phyloP scores from a whole-genome alignment of 2,888 invertebrate species.

The Platycheirus albimanus region DNA sequence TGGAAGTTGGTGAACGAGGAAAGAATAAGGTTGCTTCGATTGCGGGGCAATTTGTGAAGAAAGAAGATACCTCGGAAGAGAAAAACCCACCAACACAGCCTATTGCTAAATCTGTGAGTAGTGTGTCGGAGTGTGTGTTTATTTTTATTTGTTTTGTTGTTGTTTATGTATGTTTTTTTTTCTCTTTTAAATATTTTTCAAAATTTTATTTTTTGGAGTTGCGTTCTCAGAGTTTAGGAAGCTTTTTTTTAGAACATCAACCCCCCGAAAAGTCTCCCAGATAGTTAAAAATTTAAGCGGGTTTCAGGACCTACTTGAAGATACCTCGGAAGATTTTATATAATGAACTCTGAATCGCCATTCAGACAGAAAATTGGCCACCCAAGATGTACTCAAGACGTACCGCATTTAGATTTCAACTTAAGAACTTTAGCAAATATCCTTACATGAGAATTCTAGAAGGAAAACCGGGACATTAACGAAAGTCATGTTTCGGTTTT shows the following conservation, averaged over 20 bases:
- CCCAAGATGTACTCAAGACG: no score
- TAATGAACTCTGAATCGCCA: no score
- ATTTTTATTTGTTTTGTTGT: constrained; percentile 20
- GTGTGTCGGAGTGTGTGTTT: constrained; percentile 68
- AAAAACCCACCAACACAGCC: constrained; percentile 79
- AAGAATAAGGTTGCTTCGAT: constrained; percentile 92
- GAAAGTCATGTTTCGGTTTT: no score
- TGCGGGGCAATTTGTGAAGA: constrained; percentile 88
- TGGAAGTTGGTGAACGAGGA: constrained; percentile 86
- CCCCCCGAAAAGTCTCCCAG: no score
- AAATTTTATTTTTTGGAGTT: constrained; percentile 22
- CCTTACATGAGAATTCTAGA: no score
- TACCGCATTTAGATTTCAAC: no score
- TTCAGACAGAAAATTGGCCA: no score
- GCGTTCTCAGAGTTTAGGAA: neutral
- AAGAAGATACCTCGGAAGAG: constrained; percentile 82
- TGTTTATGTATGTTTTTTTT: constrained; percentile 1
- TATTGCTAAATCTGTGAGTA: constrained; percentile 83
- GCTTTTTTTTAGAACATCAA: neutral
- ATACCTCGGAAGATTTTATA: no score
- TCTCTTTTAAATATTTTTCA: constrained; percentile 36
- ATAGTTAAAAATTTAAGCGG: no score
- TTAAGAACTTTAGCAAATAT: no score
- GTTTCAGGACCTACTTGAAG: no score
- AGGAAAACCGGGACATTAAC: no score